Evolutionary conservation across 2,113 vertebrate genomes (phyloP).

Genomic region (Paedocypris sp.): DNA sequence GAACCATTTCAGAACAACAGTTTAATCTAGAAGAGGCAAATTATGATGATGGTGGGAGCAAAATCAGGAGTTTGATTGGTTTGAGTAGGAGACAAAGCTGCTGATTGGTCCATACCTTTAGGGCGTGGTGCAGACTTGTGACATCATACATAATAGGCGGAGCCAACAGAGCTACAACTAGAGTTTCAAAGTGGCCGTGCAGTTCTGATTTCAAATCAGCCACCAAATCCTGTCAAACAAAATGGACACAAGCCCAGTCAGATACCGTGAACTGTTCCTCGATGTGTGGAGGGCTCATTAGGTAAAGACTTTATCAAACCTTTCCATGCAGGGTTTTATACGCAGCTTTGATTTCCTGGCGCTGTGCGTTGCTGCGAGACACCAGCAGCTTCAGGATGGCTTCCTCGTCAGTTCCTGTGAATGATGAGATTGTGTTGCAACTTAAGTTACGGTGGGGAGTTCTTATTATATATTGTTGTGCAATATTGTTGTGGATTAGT

Average conservation of each 20-base stretch:
- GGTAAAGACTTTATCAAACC: conserved; percentile 51
- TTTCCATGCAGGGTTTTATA: conserved; percentile 88
- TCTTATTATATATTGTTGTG: too few relatives aligned
- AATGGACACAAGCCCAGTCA: too few relatives aligned
- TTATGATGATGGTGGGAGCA: too few relatives aligned
- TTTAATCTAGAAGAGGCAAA: too few relatives aligned
- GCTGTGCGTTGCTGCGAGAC: conserved; percentile 75
- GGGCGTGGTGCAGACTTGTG: conserved; percentile 69
- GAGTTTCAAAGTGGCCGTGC: conserved; percentile 79
- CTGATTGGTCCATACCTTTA: conserved; percentile 72
- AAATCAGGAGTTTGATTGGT: too few relatives aligned
- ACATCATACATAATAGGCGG: conserved; percentile 69
- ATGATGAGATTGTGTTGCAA: neutral
- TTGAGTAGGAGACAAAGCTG: too few relatives aligned
- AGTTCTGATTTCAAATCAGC: conserved; percentile 82
- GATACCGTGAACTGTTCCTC: too few relatives aligned
- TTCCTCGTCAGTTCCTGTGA: conserved; percentile 83
- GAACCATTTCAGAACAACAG: neutral
- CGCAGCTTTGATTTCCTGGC: conserved; percentile 71
- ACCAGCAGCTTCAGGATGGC: conserved; percentile 74
- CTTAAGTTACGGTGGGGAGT: too few relatives aligned
- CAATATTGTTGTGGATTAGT: too few relatives aligned
- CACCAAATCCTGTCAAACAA: conserved; percentile 73
- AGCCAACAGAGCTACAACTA: conserved; percentile 81
- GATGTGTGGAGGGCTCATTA: too few relatives aligned